Evolutionary conservation across 1,140 invertebrate species (phyloP).

Genomic region (Drosophila obscura): DNA sequence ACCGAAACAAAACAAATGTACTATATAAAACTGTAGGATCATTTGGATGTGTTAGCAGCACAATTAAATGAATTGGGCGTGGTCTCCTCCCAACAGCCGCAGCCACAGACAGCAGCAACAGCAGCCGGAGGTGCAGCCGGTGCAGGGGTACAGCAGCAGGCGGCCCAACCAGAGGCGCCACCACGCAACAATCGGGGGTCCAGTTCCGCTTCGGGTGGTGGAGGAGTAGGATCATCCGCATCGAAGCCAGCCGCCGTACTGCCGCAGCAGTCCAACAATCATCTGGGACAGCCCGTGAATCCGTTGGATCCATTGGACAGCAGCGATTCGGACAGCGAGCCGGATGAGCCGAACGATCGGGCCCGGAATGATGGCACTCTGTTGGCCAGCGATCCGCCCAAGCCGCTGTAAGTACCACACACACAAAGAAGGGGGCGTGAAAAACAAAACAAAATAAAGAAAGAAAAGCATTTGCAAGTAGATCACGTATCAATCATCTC

Average conservation of each 20-base stretch:
- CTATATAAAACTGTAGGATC: conserved; percentile 87
- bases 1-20: conserved; percentile 43
- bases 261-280: conserved; percentile 77
- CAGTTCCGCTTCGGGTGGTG: conserved; percentile 45
- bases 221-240: conserved; percentile 4
- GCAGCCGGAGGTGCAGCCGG: conserved; percentile 84
- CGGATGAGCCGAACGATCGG: conserved; percentile 87
- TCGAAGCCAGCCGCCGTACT: conserved; percentile 75
- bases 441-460: neutral
- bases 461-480: conserved; percentile 23
- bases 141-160: conserved; percentile 52
- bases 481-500: conserved; percentile 20
- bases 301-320: conserved; percentile 86
- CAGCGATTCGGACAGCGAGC: conserved; percentile 88
- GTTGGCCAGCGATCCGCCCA: conserved; percentile 97
- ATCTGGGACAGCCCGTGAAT: conserved; percentile 78
- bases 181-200: conserved; percentile 85
- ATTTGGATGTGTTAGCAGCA: conserved; percentile 94
- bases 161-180: conserved; percentile 86
- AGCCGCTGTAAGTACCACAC: conserved; percentile 93
- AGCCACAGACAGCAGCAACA: conserved; percentile 75
- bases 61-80: conserved; percentile 96
- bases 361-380: conserved; percentile 95
- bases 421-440: conserved; percentile 61
- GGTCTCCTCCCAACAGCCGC: conserved; percentile 86